Conservation (phyloP, 2,888 invertebrate species). For the Rhagophthalmus giganteus region DNA sequence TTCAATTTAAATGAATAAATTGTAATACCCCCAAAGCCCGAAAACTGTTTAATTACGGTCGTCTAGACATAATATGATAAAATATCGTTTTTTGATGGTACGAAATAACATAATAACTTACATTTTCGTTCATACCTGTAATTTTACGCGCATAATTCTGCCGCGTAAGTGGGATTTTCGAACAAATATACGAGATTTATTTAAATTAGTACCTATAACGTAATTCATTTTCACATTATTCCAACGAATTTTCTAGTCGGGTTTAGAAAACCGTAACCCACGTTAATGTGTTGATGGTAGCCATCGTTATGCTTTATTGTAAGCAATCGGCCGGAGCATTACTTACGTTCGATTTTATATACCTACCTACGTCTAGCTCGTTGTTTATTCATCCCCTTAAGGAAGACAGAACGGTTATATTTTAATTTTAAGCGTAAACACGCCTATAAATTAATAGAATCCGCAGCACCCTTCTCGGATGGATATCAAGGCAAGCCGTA, state of each 20-base stretch:
- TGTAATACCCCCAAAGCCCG: constrained; percentile 25
- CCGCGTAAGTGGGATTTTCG: constrained; percentile 18
- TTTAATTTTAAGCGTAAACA: constrained; percentile 10
- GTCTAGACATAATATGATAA: constrained; percentile 40
- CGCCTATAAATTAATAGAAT: constrained; percentile 23
- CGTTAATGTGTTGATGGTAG: constrained; percentile 4
- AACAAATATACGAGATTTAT: constrained; percentile 26
- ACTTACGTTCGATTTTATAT: constrained; percentile 1
- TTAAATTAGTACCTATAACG: too few species aligned
- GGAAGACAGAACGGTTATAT: constrained; percentile 10
- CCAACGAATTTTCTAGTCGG: too few species aligned
- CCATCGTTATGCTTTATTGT: neutral
- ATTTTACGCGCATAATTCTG: constrained; percentile 31
- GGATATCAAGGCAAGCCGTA: constrained; percentile 9
- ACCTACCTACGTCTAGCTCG: neutral
- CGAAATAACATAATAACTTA: constrained; percentile 40
- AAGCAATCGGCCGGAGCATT: constrained; percentile 1
- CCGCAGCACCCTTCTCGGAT: constrained; percentile 10
- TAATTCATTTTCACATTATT: too few species aligned
- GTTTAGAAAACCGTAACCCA: too few species aligned
- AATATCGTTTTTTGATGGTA: constrained; percentile 42
- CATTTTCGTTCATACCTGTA: constrained; percentile 28
- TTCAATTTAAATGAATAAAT: constrained; percentile 25
- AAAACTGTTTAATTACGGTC: constrained; percentile 35
- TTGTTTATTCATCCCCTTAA: constrained; percentile 10